phyloP scores from a whole-genome alignment of 2,797 vertebrate genomes.

The Myotis vivesi region DNA sequence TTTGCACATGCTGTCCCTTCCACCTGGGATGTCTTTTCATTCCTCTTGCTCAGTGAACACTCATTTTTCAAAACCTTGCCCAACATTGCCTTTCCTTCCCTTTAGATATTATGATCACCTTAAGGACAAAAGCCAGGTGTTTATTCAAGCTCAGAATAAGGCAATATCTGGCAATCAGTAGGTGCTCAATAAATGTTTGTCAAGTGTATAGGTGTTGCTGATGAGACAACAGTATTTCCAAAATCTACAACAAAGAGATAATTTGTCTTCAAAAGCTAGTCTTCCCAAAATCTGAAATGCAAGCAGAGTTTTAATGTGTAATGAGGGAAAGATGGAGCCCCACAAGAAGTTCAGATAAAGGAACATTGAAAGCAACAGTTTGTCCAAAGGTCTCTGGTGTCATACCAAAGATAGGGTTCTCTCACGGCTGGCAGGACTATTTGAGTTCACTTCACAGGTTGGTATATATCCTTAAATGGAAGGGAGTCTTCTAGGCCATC shows the following conservation, averaged over 20 bases:
- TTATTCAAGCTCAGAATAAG: background rate
- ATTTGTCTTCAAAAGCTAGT: background rate
- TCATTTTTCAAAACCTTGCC: background rate
- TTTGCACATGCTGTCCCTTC: background rate
- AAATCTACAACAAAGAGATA: background rate
- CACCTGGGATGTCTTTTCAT: background rate
- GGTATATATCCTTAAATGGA: background rate
- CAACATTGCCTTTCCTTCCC: background rate
- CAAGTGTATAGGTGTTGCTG: background rate
- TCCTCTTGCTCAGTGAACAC: background rate
- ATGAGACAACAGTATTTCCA: background rate
- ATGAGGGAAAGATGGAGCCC: background rate
- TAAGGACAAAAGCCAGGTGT: background rate
- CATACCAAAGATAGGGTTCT: background rate
- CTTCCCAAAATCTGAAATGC: background rate
- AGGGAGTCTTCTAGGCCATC: background rate
- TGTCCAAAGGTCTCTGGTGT: background rate
- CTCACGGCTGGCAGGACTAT: background rate
- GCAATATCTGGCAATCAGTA: background rate
- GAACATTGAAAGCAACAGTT: background rate
- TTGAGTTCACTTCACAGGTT: background rate
- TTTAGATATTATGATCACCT: background rate
- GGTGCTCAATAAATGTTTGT: background rate
- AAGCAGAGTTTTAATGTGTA: background rate
- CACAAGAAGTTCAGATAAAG: background rate